Percentiles rank a stretch among this genome's conserved stretches.
phyloP scores from a whole-genome alignment of 2,888 invertebrate species.

The Hydropsyche betteni region DNA sequence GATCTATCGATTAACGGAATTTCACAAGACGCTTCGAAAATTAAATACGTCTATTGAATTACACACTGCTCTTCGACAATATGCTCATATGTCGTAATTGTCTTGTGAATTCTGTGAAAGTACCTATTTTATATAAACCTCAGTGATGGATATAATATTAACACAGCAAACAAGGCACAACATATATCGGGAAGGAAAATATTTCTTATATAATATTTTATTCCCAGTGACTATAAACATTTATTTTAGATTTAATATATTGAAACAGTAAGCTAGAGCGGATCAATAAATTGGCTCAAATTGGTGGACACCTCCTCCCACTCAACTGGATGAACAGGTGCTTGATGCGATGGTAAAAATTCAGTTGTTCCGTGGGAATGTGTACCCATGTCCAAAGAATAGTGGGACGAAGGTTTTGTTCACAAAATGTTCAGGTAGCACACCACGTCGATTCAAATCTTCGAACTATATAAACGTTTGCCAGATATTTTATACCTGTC shows the following conservation, averaged over 20 bases:
- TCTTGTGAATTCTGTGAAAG: too few species aligned
- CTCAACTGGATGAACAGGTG: constrained; percentile 13
- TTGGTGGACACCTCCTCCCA: constrained; percentile 10
- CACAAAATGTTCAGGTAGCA: neutral
- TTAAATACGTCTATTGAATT: constrained; percentile 5
- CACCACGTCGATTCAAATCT: too few species aligned
- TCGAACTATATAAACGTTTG: too few species aligned
- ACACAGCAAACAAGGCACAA: too few species aligned
- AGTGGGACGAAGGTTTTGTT: constrained; percentile 7
- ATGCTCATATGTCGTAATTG: neutral
- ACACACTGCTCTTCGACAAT: neutral
- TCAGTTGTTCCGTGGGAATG: constrained; percentile 7
- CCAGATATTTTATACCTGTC: too few species aligned
- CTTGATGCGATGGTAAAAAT: neutral
- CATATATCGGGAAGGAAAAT: too few species aligned
- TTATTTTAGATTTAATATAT: too few species aligned
- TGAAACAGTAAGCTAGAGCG: neutral
- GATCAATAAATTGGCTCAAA: constrained; percentile 23
- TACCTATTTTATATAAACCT: too few species aligned
- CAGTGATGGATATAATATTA: too few species aligned
- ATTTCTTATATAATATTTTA: too few species aligned
- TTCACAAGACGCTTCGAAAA: constrained; percentile 4
- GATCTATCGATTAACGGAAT: constrained; percentile 1
- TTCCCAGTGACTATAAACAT: too few species aligned
- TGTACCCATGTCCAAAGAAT: neutral